Evolutionary conservation across 2,888 invertebrate genomes (phyloP).

Genomic region (Pseudococcus longispinus): DNA sequence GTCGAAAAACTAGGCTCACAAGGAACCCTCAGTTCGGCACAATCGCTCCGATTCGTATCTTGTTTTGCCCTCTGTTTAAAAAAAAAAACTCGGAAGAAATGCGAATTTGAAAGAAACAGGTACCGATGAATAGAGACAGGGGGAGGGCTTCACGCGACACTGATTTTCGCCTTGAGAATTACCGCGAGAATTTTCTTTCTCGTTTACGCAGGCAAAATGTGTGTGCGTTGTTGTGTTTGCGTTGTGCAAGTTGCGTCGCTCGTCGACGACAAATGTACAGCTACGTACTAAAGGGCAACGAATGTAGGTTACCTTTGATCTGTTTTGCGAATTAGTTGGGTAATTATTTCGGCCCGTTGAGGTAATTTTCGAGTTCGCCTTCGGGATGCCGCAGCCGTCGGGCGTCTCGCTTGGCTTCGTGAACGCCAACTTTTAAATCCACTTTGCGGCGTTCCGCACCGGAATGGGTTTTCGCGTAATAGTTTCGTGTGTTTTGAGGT

Average conservation of each 20-base stretch:
- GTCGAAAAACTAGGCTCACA: background rate
- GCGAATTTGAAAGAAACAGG: background rate
- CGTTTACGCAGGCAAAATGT: background rate
- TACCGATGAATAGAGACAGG: background rate
- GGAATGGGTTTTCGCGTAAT: background rate
- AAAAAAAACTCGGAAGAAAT: background rate
- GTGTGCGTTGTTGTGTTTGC: background rate
- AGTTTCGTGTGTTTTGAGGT: background rate
- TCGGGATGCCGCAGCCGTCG: background rate
- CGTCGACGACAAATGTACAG: background rate
- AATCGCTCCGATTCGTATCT: background rate
- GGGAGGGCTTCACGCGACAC: background rate
- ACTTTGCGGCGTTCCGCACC: background rate
- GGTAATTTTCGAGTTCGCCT: background rate
- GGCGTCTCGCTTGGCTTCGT: background rate
- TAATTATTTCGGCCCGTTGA: background rate
- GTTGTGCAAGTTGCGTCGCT: background rate
- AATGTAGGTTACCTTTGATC: conserved; percentile 6
- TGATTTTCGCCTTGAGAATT: background rate
- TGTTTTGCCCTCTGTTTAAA: background rate
- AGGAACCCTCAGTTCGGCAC: background rate
- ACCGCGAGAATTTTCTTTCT: background rate
- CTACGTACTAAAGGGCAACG: background rate
- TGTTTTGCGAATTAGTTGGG: background rate
- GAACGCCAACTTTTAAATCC: background rate